A percentile compares a stretch with the other conserved stretches of the same genome.
Evolutionary conservation across 2,797 vertebrate genomes (phyloP).

Genomic region (Coregonus suidteri): DNA sequence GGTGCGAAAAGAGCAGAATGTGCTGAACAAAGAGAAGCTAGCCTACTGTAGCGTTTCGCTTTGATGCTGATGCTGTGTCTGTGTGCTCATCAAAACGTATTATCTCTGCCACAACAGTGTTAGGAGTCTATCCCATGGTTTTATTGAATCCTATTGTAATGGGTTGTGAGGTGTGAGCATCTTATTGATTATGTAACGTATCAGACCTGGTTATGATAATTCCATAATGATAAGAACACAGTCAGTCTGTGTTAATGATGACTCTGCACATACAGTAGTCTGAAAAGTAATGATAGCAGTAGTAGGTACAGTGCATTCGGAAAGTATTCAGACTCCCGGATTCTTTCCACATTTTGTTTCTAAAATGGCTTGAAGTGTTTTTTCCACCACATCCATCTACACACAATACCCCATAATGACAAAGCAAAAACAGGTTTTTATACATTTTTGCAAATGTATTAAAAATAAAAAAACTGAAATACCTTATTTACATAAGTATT

Average conservation of each 20-base stretch:
- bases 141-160: conserved; percentile 4
- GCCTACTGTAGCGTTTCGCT: no score
- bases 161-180: neutral
- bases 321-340: no score
- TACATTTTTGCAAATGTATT: no score
- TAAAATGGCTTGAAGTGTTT: no score
- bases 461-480: no score
- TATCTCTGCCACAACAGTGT: neutral
- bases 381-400: no score
- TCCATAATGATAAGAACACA: no score
- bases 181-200: neutral
- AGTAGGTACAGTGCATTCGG: no score
- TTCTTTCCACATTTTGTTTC: no score
- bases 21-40: neutral
- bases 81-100: conserved; percentile 2
- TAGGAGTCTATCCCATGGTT: neutral
- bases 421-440: no score
- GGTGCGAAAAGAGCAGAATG: neutral
- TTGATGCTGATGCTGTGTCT: neutral
- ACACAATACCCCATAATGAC: no score
- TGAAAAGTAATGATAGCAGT: neutral
- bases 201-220: neutral
- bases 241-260: neutral
- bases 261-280: neutral
- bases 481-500: no score